A percentile compares a stretch with the other conserved stretches of the same genome.
These are phyloP conservation scores for Lapara coniferarum DNA, from an alignment of 2,888 invertebrate genomes.

Conservation along the genomic window DNA sequence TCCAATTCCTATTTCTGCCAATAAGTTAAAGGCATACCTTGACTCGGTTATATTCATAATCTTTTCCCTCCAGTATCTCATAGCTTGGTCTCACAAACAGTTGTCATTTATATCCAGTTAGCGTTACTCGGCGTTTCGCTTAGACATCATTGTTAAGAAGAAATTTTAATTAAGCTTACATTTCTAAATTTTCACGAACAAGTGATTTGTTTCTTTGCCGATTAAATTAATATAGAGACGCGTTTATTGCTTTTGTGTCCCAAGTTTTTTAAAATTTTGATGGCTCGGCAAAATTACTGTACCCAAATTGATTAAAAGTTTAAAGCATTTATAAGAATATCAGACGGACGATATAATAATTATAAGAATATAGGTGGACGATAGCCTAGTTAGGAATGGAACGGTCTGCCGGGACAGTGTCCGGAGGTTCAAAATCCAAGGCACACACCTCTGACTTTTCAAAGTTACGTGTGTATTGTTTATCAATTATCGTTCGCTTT, in stretches of 20 bases:
- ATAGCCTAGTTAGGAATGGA: too few species aligned
- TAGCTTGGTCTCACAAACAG: slow-evolving; percentile 40
- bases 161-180: slow-evolving; percentile 77
- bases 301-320: too few species aligned
- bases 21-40: too few species aligned
- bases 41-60: background rate
- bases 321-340: too few species aligned
- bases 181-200: slow-evolving; percentile 54
- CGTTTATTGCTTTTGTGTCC: slow-evolving; percentile 30
- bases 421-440: too few species aligned
- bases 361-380: too few species aligned
- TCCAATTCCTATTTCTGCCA: too few species aligned
- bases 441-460: too few species aligned
- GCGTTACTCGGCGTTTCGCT: slow-evolving; percentile 64
- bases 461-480: too few species aligned
- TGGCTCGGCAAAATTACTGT: background rate
- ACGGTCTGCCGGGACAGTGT: too few species aligned
- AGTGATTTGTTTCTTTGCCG: slow-evolving; percentile 43
- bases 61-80: slow-evolving; percentile 27
- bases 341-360: too few species aligned
- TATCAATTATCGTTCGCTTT: too few species aligned
- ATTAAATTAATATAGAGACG: slow-evolving; percentile 20
- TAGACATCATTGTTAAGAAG: slow-evolving; percentile 70
- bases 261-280: background rate
- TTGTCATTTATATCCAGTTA: slow-evolving; percentile 62